phyloP scores from a whole-genome alignment of 2,888 invertebrate genomes.

The Callyntrura guangdongensis region DNA sequence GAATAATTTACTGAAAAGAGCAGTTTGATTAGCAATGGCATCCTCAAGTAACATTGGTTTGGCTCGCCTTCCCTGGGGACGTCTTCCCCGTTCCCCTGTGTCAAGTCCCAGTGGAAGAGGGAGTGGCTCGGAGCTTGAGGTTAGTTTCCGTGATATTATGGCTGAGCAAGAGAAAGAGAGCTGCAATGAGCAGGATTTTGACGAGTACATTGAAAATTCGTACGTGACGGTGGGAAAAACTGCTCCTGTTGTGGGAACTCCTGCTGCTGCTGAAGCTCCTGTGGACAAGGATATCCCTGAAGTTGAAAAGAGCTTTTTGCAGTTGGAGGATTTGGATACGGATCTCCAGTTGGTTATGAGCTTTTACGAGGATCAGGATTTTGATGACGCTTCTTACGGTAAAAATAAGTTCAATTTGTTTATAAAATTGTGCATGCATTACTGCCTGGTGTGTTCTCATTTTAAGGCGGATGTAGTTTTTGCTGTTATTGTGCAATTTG shows the following conservation, averaged over 20 bases:
- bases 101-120: slow-evolving; percentile 13
- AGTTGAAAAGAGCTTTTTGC: slow-evolving; percentile 64
- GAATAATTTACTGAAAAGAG: background rate
- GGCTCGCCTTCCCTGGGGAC: slow-evolving; percentile 65
- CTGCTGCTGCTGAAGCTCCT: background rate
- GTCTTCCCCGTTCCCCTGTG: slow-evolving; percentile 51
- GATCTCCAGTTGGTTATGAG: slow-evolving; percentile 68
- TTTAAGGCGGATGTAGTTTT: slow-evolving; percentile 5
- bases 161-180: slow-evolving; percentile 67
- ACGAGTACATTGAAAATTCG: slow-evolving; percentile 71
- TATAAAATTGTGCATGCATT: background rate
- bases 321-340: slow-evolving; percentile 57
- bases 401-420: background rate
- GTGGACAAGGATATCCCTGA: background rate
- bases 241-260: background rate
- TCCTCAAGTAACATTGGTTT: slow-evolving; percentile 68
- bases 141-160: slow-evolving; percentile 72
- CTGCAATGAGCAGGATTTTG: slow-evolving; percentile 72
- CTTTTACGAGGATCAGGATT: slow-evolving; percentile 73
- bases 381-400: slow-evolving; percentile 68
- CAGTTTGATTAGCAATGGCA: slow-evolving; percentile 47
- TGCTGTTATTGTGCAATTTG: background rate
- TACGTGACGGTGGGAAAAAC: slow-evolving; percentile 63
- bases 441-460: background rate
- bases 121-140: slow-evolving; percentile 30